Conservation (phyloP, 2,888 invertebrate species). For the Acanthoscelides obtectus region DNA sequence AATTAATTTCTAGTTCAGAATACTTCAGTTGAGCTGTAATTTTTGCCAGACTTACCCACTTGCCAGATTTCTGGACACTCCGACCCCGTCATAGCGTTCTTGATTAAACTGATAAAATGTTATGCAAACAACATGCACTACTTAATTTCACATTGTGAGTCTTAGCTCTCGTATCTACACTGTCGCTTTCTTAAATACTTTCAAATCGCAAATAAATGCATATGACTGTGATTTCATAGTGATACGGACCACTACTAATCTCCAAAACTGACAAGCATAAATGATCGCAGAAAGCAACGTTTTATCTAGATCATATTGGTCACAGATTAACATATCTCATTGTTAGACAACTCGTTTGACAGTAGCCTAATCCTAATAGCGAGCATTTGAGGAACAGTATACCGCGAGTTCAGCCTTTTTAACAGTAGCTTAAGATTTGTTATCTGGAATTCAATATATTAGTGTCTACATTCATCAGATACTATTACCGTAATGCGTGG, state of each 20-base stretch:
- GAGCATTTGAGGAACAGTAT: not conserved
- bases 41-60: too few species aligned
- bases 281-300: not conserved
- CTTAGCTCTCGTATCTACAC: not conserved
- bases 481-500: not conserved
- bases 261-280: not conserved
- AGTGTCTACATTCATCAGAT: not conserved
- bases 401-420: not conserved
- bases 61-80: too few species aligned
- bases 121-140: not conserved
- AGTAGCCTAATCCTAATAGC: not conserved
- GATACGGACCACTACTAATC: not conserved
- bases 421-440: not conserved
- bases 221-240: not conserved
- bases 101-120: too few species aligned
- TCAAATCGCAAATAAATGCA: not conserved
- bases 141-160: not conserved
- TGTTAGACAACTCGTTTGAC: not conserved
- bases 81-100: too few species aligned
- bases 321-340: not conserved
- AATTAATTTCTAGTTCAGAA: too few species aligned
- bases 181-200: not conserved
- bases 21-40: too few species aligned
- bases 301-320: not conserved
- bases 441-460: not conserved